Percentiles rank a stretch among this genome's conserved stretches.
Evolutionary conservation across 2,888 invertebrate species (phyloP).

Genomic region (Exephanes ischioxanthus): DNA sequence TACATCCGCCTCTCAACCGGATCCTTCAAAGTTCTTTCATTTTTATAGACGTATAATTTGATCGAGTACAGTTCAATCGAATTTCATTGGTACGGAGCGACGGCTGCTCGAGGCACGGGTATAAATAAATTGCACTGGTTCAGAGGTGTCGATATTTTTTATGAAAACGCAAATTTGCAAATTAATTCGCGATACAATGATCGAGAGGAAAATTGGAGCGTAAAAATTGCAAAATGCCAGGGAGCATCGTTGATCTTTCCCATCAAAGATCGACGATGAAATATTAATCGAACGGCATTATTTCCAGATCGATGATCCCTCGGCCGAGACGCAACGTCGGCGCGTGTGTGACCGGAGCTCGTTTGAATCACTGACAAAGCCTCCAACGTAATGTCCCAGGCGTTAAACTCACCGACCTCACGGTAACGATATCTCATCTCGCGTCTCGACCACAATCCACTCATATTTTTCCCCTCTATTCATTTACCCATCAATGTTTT

Average conservation of each 20-base stretch:
- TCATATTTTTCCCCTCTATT: neutral
- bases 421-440: constrained; percentile 6
- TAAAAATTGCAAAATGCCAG: too few species aligned
- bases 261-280: neutral
- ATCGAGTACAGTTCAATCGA: neutral
- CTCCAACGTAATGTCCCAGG: constrained; percentile 14
- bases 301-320: constrained; percentile 2
- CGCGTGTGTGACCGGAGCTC: constrained; percentile 1
- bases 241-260: neutral
- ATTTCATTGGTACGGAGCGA: neutral
- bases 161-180: neutral
- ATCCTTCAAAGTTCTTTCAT: neutral
- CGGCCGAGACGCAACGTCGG: constrained; percentile 6
- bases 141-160: neutral
- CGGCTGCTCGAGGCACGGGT: neutral
- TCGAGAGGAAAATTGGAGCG: neutral
- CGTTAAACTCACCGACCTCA: constrained; percentile 21
- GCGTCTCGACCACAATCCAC: neutral
- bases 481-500: neutral
- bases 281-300: neutral
- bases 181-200: neutral
- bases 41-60: neutral
- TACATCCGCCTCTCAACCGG: constrained; percentile 14
- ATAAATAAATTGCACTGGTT: neutral
- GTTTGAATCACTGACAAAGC: constrained; percentile 17